These are phyloP conservation scores for Hydrotaea cyrtoneurina DNA, from an alignment of 2,888 invertebrate genomes.

Conservation along the genomic window DNA sequence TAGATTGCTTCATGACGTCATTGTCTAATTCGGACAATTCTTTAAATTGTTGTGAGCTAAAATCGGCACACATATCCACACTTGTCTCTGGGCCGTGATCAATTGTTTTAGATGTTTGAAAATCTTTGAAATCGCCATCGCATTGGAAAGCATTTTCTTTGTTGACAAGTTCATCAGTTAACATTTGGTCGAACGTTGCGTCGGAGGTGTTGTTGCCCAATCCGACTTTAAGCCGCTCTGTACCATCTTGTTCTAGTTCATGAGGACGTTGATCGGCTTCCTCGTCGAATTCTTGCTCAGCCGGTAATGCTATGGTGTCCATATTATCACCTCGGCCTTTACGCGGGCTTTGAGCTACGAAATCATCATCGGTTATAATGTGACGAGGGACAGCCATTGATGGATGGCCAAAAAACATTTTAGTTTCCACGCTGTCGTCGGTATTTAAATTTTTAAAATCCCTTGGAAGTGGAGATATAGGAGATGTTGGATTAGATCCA, in stretches of 20 bases:
- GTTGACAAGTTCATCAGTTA: conserved; percentile 39
- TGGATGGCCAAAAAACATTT: conserved; percentile 63
- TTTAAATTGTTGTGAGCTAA: conserved; percentile 57
- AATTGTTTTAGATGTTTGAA: conserved; percentile 60
- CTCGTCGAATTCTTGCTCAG: conserved; percentile 76
- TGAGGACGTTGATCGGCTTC: conserved; percentile 79
- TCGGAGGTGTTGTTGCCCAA: conserved; percentile 49
- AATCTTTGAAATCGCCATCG: conserved; percentile 56
- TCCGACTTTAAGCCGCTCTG: conserved; percentile 34
- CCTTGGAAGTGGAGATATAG: conserved; percentile 71
- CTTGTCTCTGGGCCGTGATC: conserved; percentile 77
- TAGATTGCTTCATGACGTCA: conserved; percentile 76
- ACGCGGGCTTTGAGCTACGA: conserved; percentile 88
- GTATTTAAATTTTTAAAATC: conserved; percentile 29
- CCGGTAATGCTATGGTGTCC: conserved; percentile 78
- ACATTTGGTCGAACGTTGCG: conserved; percentile 42
- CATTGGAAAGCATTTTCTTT: not conserved
- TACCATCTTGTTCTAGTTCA: conserved; percentile 74
- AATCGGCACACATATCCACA: conserved; percentile 71
- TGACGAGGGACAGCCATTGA: conserved; percentile 69
- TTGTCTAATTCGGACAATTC: conserved; percentile 69
- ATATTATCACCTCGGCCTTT: conserved; percentile 82
- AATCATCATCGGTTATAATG: conserved; percentile 73
- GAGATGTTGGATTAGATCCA: conserved; percentile 83
- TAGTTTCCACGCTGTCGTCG: conserved; percentile 46